Conservation (phyloP, 2,888 invertebrate genomes). For the Sphaerophoria rueppellii region DNA sequence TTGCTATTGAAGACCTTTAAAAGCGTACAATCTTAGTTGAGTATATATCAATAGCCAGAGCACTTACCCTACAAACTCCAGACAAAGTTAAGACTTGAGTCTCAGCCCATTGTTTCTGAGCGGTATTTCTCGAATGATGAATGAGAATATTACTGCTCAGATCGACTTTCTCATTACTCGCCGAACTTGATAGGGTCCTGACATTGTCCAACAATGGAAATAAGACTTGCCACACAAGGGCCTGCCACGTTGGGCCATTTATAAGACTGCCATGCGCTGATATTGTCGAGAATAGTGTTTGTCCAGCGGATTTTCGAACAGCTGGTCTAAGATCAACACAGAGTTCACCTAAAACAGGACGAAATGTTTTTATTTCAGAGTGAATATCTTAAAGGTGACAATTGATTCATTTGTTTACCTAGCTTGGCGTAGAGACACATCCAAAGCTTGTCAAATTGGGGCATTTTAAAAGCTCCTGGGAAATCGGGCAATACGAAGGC, state of each 20-base stretch:
- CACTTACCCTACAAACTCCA: conserved; percentile 92
- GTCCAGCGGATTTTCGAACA: conserved; percentile 97
- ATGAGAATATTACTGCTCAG: conserved; percentile 97
- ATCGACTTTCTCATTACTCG: conserved; percentile 89
- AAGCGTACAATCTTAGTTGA: background rate
- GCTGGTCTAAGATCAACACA: conserved; percentile 98
- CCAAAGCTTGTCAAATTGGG: conserved; percentile 96
- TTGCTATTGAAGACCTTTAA: conserved; percentile 91
- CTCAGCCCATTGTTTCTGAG: conserved; percentile 99
- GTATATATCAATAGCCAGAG: background rate
- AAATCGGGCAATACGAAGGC: conserved; percentile 91
- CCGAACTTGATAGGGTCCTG: conserved; percentile 85
- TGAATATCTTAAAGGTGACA: too few relatives aligned
- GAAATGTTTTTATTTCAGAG: too few relatives aligned
- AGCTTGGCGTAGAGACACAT: conserved; percentile 96
- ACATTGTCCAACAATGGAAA: conserved; percentile 98
- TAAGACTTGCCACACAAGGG: conserved; percentile 96
- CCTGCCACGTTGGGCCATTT: conserved; percentile 95
- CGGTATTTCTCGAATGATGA: conserved; percentile 99
- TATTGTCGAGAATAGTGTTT: conserved; percentile 98
- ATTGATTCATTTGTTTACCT: conserved; percentile 82
- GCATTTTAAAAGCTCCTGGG: conserved; percentile 91
- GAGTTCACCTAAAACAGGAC: conserved; percentile 86
- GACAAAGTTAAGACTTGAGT: conserved; percentile 95
- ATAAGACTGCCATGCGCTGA: conserved; percentile 96